Evolutionary conservation across 2,888 invertebrate genomes (phyloP).

Genomic region (Sericinus montela): DNA sequence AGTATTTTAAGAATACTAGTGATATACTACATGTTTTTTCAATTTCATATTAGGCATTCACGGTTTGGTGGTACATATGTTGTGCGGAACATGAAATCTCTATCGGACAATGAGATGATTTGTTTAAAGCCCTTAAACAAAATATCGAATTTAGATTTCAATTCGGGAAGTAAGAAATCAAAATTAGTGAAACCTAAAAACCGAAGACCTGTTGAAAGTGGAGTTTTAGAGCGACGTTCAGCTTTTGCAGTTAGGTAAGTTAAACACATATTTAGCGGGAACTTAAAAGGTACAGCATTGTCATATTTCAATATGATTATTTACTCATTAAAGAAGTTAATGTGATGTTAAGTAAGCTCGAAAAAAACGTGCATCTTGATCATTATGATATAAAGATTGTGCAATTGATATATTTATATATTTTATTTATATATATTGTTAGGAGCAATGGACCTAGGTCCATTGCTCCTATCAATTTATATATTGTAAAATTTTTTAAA

Average conservation of each 20-base stretch:
- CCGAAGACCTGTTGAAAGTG: constrained; percentile 82
- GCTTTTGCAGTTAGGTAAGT: constrained; percentile 88
- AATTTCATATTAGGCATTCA: constrained; percentile 83
- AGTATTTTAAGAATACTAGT: too few species aligned
- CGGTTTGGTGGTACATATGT: constrained; percentile 96
- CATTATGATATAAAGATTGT: too few species aligned
- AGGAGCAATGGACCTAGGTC: too few species aligned
- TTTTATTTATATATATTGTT: too few species aligned
- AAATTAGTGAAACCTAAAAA: constrained; percentile 84
- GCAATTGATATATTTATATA: too few species aligned
- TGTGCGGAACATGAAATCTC: constrained; percentile 95
- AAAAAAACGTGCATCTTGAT: too few species aligned
- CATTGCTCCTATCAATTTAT: too few species aligned
- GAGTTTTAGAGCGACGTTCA: constrained; percentile 86
- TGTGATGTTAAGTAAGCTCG: too few species aligned
- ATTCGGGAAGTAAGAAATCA: constrained; percentile 77
- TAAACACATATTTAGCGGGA: not conserved
- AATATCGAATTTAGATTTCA: constrained; percentile 88
- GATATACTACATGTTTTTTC: not conserved
- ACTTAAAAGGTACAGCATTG: too few species aligned
- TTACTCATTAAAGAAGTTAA: too few species aligned
- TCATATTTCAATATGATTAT: too few species aligned
- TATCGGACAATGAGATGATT: constrained; percentile 92
- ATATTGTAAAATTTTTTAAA: too few species aligned
- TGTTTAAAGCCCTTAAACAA: constrained; percentile 92